Evolutionary conservation across 1,140 invertebrate species (phyloP), one percentile per base, ranked within the genome.

Genomic region (Mesaphorura yosii): DNA sequence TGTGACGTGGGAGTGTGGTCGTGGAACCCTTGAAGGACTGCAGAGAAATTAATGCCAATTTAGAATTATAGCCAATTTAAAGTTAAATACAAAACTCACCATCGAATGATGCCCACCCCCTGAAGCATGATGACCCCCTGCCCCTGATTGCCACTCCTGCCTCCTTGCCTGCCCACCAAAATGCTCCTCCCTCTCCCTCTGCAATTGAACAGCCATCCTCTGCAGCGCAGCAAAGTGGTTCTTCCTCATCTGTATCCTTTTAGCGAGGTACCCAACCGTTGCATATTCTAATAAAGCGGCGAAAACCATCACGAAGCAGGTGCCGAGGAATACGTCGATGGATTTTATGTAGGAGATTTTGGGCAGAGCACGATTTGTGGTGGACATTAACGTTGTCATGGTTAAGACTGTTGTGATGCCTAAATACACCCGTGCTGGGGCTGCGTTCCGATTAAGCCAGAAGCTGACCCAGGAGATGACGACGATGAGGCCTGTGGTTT

Each of bases 261-360:
- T 93, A 56, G 88, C 88, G 80, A 92, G 86, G 71, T 93, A 92
- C 59, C 89, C 89, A 55, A 93, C 88, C 48, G 87, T 89, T 51
- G 88, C 89, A 70, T 92, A 92, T 75, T 92, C 67, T 47, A 72
- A 52, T 7, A 55, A 34, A 15, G 71, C 69, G 64, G 88, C 88
- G 76, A 92, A 93, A 64, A 93, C 88, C 88, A 92, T 92, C 67
- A 94, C 88, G 85, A 94, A 95, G 77, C 90, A 95, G 58, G 89
- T 95, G 63, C 91, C 91, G 70, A 97, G 75, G 74, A 93, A 97
- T 60, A 97, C 90, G 75, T 97, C 93, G 72, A 97, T 95, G 65
- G 89, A 92, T 72, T 96, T 95, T 71, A 97, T 88, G 76, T 96
- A 97, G 54, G 89, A 94, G 69, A 97, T 95, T 76, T 96, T 96